A percentile compares a stretch with the other conserved stretches of the same genome.
Evolutionary conservation across 2,888 invertebrate genomes (phyloP).

Genomic region (Trachelus troglodyta): DNA sequence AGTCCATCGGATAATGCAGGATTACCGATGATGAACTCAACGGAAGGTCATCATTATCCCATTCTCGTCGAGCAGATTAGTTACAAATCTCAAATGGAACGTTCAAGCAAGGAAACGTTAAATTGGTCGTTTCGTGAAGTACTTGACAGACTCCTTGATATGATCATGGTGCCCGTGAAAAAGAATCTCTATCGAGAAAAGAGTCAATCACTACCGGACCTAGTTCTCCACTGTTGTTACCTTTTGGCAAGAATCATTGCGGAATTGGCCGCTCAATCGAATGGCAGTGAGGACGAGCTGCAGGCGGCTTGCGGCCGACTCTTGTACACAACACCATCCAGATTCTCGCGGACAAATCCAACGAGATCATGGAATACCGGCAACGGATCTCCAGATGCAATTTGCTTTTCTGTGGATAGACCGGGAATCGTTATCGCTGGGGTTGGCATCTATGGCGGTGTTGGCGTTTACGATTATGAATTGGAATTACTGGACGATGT

Average conservation of each 20-base stretch:
- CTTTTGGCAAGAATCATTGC: constrained; percentile 85
- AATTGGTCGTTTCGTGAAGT: constrained; percentile 84
- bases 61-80: constrained; percentile 84
- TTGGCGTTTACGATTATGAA: constrained; percentile 90
- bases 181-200: constrained; percentile 69
- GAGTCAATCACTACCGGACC: constrained; percentile 69
- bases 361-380: constrained; percentile 97
- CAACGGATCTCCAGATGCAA: constrained; percentile 95
- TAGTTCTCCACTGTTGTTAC: constrained; percentile 80
- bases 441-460: constrained; percentile 89
- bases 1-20: constrained; percentile 79
- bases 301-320: constrained; percentile 81
- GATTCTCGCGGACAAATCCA: constrained; percentile 91
- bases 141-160: constrained; percentile 82
- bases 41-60: constrained; percentile 80
- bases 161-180: constrained; percentile 84
- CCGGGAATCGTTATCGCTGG: constrained; percentile 91
- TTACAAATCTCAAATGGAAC: constrained; percentile 72
- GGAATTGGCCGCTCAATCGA: constrained; percentile 86
- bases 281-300: constrained; percentile 81
- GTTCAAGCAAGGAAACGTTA: constrained; percentile 53
- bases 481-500: constrained; percentile 88
- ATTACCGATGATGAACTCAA: constrained; percentile 75
- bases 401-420: constrained; percentile 93
- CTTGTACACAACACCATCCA: constrained; percentile 85